Evolutionary conservation across 2,113 vertebrate species (phyloP).

Genomic region (Physeter macrocephalus): DNA sequence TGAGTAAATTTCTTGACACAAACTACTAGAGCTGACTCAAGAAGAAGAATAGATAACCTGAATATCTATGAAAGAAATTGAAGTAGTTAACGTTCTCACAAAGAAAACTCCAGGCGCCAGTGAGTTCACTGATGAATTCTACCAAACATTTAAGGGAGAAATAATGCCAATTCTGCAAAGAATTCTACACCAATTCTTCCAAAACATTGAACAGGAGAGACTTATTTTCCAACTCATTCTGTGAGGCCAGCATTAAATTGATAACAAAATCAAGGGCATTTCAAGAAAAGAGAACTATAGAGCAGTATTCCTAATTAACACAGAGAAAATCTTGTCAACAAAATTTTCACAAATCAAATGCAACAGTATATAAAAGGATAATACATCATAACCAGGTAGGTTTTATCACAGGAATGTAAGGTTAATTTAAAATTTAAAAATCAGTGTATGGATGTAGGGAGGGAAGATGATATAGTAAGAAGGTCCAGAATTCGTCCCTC

Average conservation of each 20-base stretch:
- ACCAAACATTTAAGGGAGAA: not conserved
- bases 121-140: not conserved
- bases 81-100: not conserved
- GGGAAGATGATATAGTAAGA: not conserved
- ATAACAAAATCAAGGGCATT: not conserved
- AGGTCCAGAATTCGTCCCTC: not conserved
- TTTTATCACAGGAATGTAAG: not conserved
- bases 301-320: not conserved
- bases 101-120: not conserved
- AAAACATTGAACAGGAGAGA: not conserved
- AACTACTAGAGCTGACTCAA: not conserved
- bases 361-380: not conserved
- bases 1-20: not conserved
- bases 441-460: not conserved
- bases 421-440: not conserved
- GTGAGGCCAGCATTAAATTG: not conserved
- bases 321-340: not conserved
- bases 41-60: not conserved
- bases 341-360: not conserved
- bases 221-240: not conserved
- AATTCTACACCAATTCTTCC: not conserved
- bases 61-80: not conserved
- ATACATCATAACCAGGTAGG: not conserved
- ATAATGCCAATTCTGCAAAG: not conserved
- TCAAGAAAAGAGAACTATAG: not conserved